Evolutionary conservation across 2,888 invertebrate genomes (phyloP), one percentile per base, ranked within the genome.

Genomic region (Oscheius sp.): DNA sequence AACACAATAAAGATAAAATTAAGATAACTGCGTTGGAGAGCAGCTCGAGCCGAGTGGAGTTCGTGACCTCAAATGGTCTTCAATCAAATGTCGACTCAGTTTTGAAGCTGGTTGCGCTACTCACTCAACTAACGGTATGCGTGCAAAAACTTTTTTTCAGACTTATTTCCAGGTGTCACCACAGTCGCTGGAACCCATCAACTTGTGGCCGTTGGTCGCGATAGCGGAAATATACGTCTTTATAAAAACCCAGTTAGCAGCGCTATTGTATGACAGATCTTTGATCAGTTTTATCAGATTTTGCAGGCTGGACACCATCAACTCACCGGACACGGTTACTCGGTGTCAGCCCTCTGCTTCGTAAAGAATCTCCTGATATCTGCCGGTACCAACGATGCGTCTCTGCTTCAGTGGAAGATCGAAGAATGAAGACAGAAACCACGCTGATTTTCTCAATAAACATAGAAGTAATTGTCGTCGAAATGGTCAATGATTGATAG

Each of bases 151-250:
- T n/a, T 47, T 0, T n/a, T 29, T 29, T 47, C 47, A 63, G 13
- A 47, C 35, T 3, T 50, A 21, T 68, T 53, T 71, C 42, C 37
- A 53, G 74, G 76, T 66, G 55, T 76, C 1, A 60, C 63, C 3
- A 47, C 70, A 0, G 76, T 76, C 13, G 58, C 79, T 13, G 66
- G 58, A 29, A 57, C 48, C 42, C 77, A 77, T 3, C 66, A 75
- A 2, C 29, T 79, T 0, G n/a, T 70, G 11, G 83, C 77, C 7
- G 59, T 70, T 58, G 79, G 79, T 9, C 73, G 77, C 73, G 77
- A 79, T 48, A 78, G 77, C 35, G 83, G 83, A 29, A 79, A 78
- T 0, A 75, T 81, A 35, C 72, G 81, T 11, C 37, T 83, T 7
- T 81, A 79, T 62, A 66, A 55, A 13, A 76, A 50, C 35, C 83